Evolutionary conservation across 2,888 invertebrate genomes (phyloP), one percentile per base, ranked within the genome.

Genomic region (Calliscelio sp.): DNA sequence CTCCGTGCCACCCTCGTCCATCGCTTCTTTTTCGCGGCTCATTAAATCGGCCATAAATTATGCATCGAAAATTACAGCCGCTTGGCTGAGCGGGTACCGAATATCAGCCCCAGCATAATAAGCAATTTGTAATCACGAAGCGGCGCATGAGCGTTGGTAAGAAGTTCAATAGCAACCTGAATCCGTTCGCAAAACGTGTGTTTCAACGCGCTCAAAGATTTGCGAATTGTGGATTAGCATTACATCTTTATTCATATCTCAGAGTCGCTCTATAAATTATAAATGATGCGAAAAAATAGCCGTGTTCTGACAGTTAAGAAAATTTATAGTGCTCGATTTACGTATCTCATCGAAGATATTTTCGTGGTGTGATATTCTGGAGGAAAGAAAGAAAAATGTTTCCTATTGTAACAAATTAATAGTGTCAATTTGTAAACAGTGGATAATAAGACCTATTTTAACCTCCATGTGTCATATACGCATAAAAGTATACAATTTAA

Each of bases 21-120:
- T 90, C 89, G 87, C 90, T 91, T 90, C 91, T 91, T 92, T 91
- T 92, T 92, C 91, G 92, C 92, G 91, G 92, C 92, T 93, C 92
- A 92, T 93, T 93, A 92, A 92, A 92, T 92, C 90, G 90, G 90
- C 92, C 91, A 92, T 92, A 92, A 93, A 92, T 92, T 92, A 92
- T 92, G 92, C 92, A 92, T 93, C 92, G 92, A 92, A 92, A 92
- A 92, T 93, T 93, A 92, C 90, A 89, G 90, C 87, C 86, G 86
- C 77, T 83, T 79, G 81, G 59, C 73, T 74, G 84, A 75, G 71
- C 68, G 81, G 81, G 84, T 81, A 79, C 85, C 87, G 86, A 87
- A 86, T 87, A 88, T 87, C 85, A 78, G 82, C 79, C 86, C 81
- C 86, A 86, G 90, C 89, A 92, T 92, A 92, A 92, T 92, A 92